These are phyloP conservation scores for Procavia capensis DNA, from an alignment of 2,113 vertebrate genomes.

Conservation along the genomic window DNA sequence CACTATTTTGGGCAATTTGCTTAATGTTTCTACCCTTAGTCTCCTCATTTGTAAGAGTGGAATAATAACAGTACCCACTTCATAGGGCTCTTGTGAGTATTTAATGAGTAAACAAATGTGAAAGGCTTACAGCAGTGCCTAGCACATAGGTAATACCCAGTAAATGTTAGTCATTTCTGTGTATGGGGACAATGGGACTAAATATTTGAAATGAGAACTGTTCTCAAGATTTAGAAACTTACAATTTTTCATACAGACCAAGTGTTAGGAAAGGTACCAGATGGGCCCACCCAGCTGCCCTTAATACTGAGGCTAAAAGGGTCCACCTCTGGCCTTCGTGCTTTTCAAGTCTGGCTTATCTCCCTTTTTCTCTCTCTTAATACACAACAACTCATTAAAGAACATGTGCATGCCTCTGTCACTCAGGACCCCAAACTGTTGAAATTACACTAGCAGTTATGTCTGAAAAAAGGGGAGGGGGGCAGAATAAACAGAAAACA, in stretches of 20 bases:
- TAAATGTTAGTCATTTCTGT: not conserved
- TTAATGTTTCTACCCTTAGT: not conserved
- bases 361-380: not conserved
- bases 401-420: not conserved
- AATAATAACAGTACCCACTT: not conserved
- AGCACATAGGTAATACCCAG: no score
- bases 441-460: not conserved
- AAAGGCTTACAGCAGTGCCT: no score
- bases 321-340: not conserved
- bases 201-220: conserved; percentile 13
- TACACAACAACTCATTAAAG: not conserved
- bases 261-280: not conserved
- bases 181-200: not conserved
- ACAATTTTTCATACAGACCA: not conserved
- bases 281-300: not conserved
- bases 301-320: not conserved
- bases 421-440: not conserved
- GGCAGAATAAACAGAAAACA: not conserved
- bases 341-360: not conserved
- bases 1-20: not conserved
- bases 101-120: no score
- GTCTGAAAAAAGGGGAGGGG: not conserved
- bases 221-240: not conserved
- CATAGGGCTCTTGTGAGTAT: no score
- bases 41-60: not conserved